These are phyloP conservation scores for Watsonalla binaria DNA, from an alignment of 2,888 invertebrate genomes.

Conservation along the genomic window DNA sequence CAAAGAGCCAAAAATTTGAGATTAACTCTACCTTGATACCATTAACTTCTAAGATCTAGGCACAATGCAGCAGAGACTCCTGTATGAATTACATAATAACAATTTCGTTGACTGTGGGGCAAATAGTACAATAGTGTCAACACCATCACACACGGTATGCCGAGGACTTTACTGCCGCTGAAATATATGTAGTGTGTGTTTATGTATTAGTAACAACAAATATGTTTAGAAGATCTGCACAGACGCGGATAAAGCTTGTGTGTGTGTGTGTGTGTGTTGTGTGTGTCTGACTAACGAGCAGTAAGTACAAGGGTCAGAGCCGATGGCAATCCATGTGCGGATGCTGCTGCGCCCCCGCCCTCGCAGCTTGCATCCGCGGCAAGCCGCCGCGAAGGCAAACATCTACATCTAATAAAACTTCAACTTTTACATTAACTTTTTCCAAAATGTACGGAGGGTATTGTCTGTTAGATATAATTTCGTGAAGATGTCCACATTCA, in stretches of 20 bases:
- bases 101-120: constrained; percentile 76
- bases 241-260: constrained; percentile 28
- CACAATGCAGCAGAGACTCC: constrained; percentile 80
- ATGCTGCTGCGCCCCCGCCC: constrained; percentile 60
- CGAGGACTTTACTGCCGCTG: constrained; percentile 51
- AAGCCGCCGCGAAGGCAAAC: constrained; percentile 65
- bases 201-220: constrained; percentile 27
- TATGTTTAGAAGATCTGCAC: constrained; percentile 26
- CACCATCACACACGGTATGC: constrained; percentile 60
- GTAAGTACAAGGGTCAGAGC: constrained; percentile 51
- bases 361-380: constrained; percentile 53
- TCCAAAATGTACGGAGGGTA: constrained; percentile 73
- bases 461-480: constrained; percentile 76
- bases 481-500: constrained; percentile 62
- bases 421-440: constrained; percentile 57
- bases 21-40: constrained; percentile 78
- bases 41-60: constrained; percentile 80
- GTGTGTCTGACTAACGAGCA: constrained; percentile 29
- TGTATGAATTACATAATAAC: constrained; percentile 76
- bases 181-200: constrained; percentile 13
- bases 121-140: constrained; percentile 50
- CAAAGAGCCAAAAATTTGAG: constrained; percentile 79
- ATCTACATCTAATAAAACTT: constrained; percentile 74
- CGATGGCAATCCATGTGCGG: constrained; percentile 42
- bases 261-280: background rate